A percentile compares a stretch with the other conserved stretches of the same genome.
Conservation (phyloP, 2,113 vertebrate genomes). For the Myrmecophaga tridactyla region DNA sequence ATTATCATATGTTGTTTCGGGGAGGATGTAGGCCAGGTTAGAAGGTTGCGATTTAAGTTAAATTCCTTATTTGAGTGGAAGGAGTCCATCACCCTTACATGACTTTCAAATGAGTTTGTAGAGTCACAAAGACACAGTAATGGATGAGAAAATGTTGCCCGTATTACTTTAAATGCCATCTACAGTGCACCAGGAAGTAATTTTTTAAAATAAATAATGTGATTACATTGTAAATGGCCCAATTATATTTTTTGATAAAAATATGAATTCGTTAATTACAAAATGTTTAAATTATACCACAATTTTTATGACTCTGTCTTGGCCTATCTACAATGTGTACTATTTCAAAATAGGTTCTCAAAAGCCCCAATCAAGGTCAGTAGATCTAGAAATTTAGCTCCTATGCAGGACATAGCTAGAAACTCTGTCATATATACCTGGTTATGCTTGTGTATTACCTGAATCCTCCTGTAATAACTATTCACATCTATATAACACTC, state of each 20-base stretch:
- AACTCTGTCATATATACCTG: fast-evolving
- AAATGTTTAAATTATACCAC: neutral
- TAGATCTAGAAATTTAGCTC: neutral
- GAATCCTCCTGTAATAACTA: neutral
- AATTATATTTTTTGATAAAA: neutral
- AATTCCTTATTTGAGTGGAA: too few relatives aligned
- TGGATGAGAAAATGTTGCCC: neutral
- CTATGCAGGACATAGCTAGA: neutral
- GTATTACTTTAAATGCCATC: neutral
- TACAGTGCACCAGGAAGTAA: neutral
- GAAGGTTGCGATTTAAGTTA: too few relatives aligned
- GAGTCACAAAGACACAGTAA: neutral
- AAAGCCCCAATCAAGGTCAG: neutral
- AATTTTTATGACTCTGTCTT: neutral
- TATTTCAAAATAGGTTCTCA: neutral
- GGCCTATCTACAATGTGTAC: neutral
- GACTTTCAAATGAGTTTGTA: neutral
- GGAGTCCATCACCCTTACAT: too few relatives aligned
- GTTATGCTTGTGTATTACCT: neutral
- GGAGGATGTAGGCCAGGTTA: too few relatives aligned
- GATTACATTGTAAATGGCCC: neutral
- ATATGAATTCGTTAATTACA: neutral
- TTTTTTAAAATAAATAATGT: neutral
- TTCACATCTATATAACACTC: neutral
- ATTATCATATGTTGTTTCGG: too few relatives aligned